Conservation (phyloP, 2,888 invertebrate species). For the Latheticus oryzae region DNA sequence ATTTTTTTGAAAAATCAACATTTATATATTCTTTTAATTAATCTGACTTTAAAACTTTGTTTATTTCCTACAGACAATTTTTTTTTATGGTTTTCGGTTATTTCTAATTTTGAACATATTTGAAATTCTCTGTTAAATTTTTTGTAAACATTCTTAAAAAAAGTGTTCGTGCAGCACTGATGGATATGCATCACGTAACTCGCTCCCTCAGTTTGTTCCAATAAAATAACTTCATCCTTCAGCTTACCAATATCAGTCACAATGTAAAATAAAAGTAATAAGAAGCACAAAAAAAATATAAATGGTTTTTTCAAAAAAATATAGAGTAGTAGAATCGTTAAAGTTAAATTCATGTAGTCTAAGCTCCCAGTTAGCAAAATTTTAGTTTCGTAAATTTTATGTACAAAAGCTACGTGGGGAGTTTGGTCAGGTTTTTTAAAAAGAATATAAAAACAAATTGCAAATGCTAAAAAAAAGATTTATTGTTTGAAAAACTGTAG, state of each 20-base stretch:
- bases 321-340: neutral
- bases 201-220: conserved; percentile 49
- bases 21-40: neutral
- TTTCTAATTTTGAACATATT: neutral
- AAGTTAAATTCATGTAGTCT: conserved; percentile 44
- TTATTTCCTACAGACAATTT: conserved; percentile 2
- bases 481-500: conserved; percentile 50
- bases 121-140: no score
- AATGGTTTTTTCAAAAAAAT: conserved; percentile 47
- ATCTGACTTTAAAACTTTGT: conserved; percentile 10
- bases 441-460: conserved; percentile 51
- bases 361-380: conserved; percentile 52
- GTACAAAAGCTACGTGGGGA: conserved; percentile 33
- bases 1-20: no score
- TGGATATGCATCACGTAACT: conserved; percentile 45
- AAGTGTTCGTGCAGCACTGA: no score
- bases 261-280: conserved; percentile 53
- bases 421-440: conserved; percentile 34
- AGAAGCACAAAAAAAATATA: conserved; percentile 52
- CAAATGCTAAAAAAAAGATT: conserved; percentile 52
- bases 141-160: no score
- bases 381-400: conserved; percentile 49
- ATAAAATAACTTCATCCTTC: conserved; percentile 46
- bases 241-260: conserved; percentile 53
- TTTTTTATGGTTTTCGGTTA: neutral